Percentiles rank a stretch among this genome's conserved stretches.
Evolutionary conservation across 2,113 vertebrate genomes (phyloP).

Genomic region (Herpetotheres cachinnans): DNA sequence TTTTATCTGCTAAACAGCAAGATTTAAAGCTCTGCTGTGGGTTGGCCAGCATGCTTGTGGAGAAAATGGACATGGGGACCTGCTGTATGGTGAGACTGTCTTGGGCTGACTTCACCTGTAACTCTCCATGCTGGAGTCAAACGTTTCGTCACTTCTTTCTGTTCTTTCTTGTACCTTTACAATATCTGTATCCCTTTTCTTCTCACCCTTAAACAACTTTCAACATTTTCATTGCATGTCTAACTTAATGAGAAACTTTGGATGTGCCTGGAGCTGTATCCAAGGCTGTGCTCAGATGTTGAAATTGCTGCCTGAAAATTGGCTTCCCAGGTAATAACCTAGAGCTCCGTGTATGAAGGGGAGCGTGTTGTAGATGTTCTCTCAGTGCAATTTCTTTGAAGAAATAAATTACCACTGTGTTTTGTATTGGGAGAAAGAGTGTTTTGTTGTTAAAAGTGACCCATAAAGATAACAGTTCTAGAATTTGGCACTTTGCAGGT

Average conservation of each 20-base stretch:
- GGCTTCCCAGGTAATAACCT: constrained; percentile 57
- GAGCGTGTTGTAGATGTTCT: constrained; percentile 36
- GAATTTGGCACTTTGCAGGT: constrained; percentile 8
- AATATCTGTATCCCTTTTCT: not conserved
- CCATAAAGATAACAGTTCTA: constrained; percentile 50
- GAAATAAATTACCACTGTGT: constrained; percentile 61
- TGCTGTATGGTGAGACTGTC: not conserved
- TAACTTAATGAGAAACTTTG: constrained; percentile 52
- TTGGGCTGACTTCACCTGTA: not conserved
- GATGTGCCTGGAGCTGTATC: constrained; percentile 31
- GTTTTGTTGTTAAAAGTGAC: constrained; percentile 63
- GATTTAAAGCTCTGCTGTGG: not conserved
- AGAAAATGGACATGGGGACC: not conserved
- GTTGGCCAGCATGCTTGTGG: not conserved
- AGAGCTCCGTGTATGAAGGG: constrained; percentile 25
- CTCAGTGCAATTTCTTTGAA: constrained; percentile 61
- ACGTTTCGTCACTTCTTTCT: not conserved
- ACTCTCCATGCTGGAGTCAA: not conserved
- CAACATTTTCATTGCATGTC: constrained; percentile 44
- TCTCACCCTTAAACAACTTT: constrained; percentile 23
- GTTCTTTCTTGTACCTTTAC: not conserved
- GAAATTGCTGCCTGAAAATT: constrained; percentile 41
- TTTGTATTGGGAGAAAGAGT: constrained; percentile 40
- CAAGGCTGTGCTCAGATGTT: constrained; percentile 15
- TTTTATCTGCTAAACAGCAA: not conserved